phyloP scores from a whole-genome alignment of 2,797 vertebrate genomes.

The Pagetopsis macropterus region DNA sequence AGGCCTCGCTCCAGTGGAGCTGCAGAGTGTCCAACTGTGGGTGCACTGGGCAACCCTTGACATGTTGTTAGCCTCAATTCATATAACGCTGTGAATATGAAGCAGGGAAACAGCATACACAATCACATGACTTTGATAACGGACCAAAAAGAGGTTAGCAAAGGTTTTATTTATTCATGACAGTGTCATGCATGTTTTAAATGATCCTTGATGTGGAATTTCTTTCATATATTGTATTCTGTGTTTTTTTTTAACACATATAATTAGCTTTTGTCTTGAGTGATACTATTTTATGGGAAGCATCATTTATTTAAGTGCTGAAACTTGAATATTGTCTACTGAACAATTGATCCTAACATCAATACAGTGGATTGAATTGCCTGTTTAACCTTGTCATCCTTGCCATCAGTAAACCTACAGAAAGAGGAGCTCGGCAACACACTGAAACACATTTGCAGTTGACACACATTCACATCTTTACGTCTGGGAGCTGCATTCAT shows the following conservation, averaged over 20 bases:
- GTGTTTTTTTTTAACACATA: constrained; percentile 3
- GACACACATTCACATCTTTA: constrained; percentile 2
- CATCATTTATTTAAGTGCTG: constrained; percentile 70
- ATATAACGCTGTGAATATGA: constrained; percentile 29
- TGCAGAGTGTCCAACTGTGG: constrained; percentile 7
- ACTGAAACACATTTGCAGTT: constrained; percentile 9
- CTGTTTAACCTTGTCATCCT: constrained; percentile 59
- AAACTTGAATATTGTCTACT: constrained; percentile 52
- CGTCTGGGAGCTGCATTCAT: constrained; percentile 8
- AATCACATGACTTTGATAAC: constrained; percentile 36
- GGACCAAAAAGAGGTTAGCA: constrained; percentile 30
- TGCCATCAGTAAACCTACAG: constrained; percentile 15
- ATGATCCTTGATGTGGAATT: constrained; percentile 11
- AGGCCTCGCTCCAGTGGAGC: constrained; percentile 26
- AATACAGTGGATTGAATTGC: constrained; percentile 68
- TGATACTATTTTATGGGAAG: constrained; percentile 19
- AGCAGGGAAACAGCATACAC: constrained; percentile 1
- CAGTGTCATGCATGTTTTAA: background rate
- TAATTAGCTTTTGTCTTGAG: constrained; percentile 3
- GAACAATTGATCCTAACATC: constrained; percentile 64
- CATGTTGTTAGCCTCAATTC: constrained; percentile 27
- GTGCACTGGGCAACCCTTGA: constrained; percentile 13
- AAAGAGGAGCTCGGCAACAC: constrained; percentile 8
- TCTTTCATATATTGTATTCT: constrained; percentile 1
- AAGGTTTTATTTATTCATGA: constrained; percentile 32